A percentile compares a stretch with the other conserved stretches of the same genome.
phyloP scores from a whole-genome alignment of 2,888 invertebrate species.

The Thecophora atra region DNA sequence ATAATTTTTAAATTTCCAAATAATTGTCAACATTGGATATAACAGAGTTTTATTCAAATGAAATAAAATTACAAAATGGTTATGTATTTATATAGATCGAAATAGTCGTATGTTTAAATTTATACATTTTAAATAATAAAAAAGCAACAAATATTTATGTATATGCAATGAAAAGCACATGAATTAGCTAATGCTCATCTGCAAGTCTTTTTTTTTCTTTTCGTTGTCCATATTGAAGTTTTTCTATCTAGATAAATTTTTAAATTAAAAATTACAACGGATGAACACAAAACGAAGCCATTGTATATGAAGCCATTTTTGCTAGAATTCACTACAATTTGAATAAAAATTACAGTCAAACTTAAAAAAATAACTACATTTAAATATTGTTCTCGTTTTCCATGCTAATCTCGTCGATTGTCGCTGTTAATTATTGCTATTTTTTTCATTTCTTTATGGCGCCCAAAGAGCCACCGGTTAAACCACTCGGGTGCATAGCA shows the following conservation, averaged over 20 bases:
- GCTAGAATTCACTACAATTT: constrained; percentile 38
- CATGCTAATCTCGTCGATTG: too few relatives aligned
- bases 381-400: too few relatives aligned
- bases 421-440: too few relatives aligned
- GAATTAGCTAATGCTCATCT: not conserved
- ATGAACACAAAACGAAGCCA: not conserved
- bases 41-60: too few relatives aligned
- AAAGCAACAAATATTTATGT: not conserved
- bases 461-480: constrained; percentile 36
- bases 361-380: constrained; percentile 20
- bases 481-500: constrained; percentile 21
- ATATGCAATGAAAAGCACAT: not conserved
- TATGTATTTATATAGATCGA: too few relatives aligned
- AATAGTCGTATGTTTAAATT: too few relatives aligned
- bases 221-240: not conserved
- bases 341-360: constrained; percentile 25
- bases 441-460: constrained; percentile 40
- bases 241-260: not conserved
- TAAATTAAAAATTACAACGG: not conserved
- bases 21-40: too few relatives aligned
- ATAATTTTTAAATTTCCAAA: too few relatives aligned
- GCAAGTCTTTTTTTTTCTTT: too few relatives aligned
- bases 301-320: constrained; percentile 37
- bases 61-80: too few relatives aligned
- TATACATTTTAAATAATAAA: not conserved